Base-by-base conservation (phyloP, 2,888 invertebrate species). In the Chrysodeixis includens region DNA sequence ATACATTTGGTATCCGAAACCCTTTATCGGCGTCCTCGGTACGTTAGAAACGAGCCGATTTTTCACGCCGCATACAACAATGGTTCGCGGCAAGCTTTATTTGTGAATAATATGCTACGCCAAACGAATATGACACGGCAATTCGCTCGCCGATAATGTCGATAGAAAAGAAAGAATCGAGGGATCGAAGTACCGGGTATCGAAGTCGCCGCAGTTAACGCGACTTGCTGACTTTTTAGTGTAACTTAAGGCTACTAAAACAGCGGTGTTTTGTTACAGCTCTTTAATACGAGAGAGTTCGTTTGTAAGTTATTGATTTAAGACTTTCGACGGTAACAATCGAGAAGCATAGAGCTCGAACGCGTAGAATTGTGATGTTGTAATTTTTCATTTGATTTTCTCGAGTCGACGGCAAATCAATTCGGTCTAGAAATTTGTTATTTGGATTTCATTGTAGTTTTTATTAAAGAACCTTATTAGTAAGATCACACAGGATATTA, bases 41-140 rank as follows among this genome's bases (percentile, higher is more conserved):
- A 87, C 88, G 90, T 88, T 85, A 86, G 86, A 86, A 85, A 85
- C 86, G 80, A 83, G 81, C 72, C 82, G 84, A 93, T 93, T 92
- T 79, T 91, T 81, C 83, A 87, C 92, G 89, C 75, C 66, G 70
- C 69, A 53, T 79, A 74, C 80, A 91, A 93, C 92, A 93, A 93
- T 92, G 83, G 90, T 74, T 66, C 69, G 88, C 90, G 91, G 90
- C 89, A 81, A 84, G 86, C 87, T 92, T 91, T 93, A 92, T 93
- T 93, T 92, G 92, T 92, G 89, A 90, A 87, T 90, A 91, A 92
- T 90, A 87, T 88, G 91, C 89, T 88, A 91, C 90, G 92, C 88
- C 86, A 85, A 88, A 89, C 87, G 86, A 88, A 90, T 87, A 86
- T 88, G 90, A 88, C 88, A 91, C 90, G 91, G 88, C 87, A 89